phyloP scores from a whole-genome alignment of 2,113 vertebrate species.

The Regulus satrapa region DNA sequence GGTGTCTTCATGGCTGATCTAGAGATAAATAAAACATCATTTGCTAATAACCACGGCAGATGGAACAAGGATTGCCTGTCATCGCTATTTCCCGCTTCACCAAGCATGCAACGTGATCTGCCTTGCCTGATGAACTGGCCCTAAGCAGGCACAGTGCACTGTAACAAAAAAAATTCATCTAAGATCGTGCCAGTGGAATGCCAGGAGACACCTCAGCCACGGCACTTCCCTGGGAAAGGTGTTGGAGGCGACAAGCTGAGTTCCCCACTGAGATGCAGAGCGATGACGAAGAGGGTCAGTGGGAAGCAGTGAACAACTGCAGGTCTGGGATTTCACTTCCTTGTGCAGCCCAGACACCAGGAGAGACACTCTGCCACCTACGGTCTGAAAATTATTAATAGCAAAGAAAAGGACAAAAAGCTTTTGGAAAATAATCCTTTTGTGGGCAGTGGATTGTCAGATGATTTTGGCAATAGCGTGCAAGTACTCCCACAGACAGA shows the following conservation, averaged over 20 bases:
- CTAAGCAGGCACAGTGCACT: background rate
- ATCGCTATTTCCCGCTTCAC: conserved; percentile 18
- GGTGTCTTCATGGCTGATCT: background rate
- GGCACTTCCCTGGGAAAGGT: background rate
- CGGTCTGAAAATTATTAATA: background rate
- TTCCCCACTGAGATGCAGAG: background rate
- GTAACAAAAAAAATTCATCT: background rate
- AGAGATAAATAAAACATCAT: conserved; percentile 60
- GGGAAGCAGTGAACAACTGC: background rate
- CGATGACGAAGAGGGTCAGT: background rate
- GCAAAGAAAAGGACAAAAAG: background rate
- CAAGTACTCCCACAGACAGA: background rate
- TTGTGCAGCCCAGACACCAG: background rate
- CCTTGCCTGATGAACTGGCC: background rate
- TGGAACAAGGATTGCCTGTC: conserved; percentile 47
- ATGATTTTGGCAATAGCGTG: background rate
- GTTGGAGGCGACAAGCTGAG: background rate
- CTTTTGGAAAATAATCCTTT: background rate
- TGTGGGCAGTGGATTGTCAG: background rate
- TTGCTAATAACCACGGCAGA: conserved; percentile 51
- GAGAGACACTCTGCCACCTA: background rate
- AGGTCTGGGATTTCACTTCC: background rate
- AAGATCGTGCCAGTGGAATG: background rate
- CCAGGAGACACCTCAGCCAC: background rate
- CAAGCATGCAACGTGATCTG: conserved; percentile 47